Conservation (phyloP, 2,888 invertebrate species). For the Dryobotodes eremita region DNA sequence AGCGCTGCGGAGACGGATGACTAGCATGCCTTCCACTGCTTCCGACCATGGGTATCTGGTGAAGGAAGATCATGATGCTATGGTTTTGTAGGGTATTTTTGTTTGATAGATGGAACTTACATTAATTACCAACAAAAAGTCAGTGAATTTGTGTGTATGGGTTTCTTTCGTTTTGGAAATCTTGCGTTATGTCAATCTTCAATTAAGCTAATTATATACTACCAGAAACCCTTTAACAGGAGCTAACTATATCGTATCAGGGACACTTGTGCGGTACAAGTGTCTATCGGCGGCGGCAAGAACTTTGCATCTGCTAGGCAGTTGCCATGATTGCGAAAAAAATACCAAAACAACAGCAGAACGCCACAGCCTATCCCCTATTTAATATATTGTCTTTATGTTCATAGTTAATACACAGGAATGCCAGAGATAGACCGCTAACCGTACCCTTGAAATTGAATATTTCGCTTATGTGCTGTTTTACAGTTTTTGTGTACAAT, state of each 20-base stretch:
- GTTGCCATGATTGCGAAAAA: no score
- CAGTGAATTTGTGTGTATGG: background rate
- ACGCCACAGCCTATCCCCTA: no score
- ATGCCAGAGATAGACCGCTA: background rate
- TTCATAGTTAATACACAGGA: no score
- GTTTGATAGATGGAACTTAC: background rate
- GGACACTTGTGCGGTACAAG: background rate
- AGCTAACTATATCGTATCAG: background rate
- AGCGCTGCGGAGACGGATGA: constrained; percentile 83
- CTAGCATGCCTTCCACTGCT: constrained; percentile 89
- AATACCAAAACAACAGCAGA: no score
- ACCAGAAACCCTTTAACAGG: background rate
- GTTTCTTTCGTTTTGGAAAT: background rate
- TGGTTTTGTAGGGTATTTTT: background rate
- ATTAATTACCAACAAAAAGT: background rate
- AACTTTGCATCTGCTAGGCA: no score
- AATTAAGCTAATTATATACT: background rate
- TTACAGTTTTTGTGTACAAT: background rate
- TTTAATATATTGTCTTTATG: no score
- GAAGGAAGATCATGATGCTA: background rate
- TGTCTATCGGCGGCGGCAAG: no score
- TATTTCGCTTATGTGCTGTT: background rate
- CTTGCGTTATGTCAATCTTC: background rate
- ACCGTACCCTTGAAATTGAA: background rate
- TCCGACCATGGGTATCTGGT: constrained; percentile 87